These are phyloP conservation scores for Euzetes globulus DNA, from an alignment of 2,888 invertebrate species.

Conservation along the genomic window DNA sequence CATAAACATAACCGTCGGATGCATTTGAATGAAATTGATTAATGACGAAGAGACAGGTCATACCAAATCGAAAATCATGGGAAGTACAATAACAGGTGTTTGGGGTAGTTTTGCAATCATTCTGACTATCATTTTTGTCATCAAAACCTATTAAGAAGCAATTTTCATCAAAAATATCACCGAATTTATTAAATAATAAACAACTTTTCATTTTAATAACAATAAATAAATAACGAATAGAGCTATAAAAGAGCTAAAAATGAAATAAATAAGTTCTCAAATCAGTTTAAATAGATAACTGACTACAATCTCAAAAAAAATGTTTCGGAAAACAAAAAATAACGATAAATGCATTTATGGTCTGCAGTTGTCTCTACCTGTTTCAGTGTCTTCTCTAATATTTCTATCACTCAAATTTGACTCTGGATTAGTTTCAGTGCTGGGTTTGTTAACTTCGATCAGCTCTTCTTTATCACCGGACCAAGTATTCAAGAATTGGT, in stretches of 20 bases:
- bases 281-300: background rate
- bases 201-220: background rate
- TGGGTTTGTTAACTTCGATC: background rate
- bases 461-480: conserved; percentile 6
- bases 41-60: background rate
- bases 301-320: background rate
- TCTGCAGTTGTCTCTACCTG: background rate
- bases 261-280: no score
- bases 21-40: background rate
- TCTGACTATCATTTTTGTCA: conserved; percentile 16
- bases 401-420: background rate
- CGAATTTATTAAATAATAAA: background rate
- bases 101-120: conserved; percentile 24
- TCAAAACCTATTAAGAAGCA: conserved; percentile 22
- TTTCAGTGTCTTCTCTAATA: background rate
- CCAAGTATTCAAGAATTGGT: conserved; percentile 50
- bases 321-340: background rate
- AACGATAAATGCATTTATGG: background rate
- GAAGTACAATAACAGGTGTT: conserved; percentile 24
- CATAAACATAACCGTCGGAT: background rate
- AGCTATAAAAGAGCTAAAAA: no score
- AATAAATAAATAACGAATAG: background rate
- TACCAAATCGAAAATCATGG: conserved; percentile 24
- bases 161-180: conserved; percentile 1
- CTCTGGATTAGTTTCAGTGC: background rate